Base-by-base conservation (phyloP, 2,888 invertebrate species). In the Neocrepidodera transversa region DNA sequence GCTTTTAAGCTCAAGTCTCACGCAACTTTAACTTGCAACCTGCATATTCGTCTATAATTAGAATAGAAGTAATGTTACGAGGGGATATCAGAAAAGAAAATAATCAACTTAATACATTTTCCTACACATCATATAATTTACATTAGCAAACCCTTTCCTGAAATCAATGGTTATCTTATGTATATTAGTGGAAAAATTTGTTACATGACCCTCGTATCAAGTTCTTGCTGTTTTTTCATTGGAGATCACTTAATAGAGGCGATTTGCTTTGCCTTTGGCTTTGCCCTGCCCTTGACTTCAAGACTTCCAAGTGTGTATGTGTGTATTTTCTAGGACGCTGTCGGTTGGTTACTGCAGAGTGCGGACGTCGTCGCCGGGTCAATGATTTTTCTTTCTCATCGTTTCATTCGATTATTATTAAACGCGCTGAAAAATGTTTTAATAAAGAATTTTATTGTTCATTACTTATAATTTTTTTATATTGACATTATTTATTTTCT, bases 301-400 rank as follows among this genome's bases (percentile, higher is more conserved):
- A 32, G 32, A 11, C 28, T 28, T 28, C 28, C n/a, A 28, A 28
- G 32, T 32, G 32, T 32, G 32, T 32, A n/a, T n/a, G n/a, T n/a
- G 32, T 32, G 32, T n/a, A 32, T 32, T n/a, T 32, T 32, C 32
- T 32, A 32, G 32, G 32, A 32, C 32, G 32, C 11, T 32, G 32
- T 13, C 11, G 32, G 32, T 13, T 13, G 32, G 11, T 5, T 23
- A 7, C 23, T 23, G 23, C 23, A 23, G 23, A 23, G 30, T 30
- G n/a, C 30, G 30, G 30, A 32, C 32, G 8, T 32, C 32, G n/a
- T 10, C 6, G 11, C 32, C 32, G 32, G 32, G 32, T 32, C 32
- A 32, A 32, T 32, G 32, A 32, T 32, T 32, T 32, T 32, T 32
- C 32, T 32, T 13, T n/a, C 32, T 32, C n/a, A 4, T n/a, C n/a